Evolutionary conservation across 2,888 invertebrate genomes (phyloP), one percentile per base, ranked within the genome.

Genomic region (Lasioglossum zephyrum): DNA sequence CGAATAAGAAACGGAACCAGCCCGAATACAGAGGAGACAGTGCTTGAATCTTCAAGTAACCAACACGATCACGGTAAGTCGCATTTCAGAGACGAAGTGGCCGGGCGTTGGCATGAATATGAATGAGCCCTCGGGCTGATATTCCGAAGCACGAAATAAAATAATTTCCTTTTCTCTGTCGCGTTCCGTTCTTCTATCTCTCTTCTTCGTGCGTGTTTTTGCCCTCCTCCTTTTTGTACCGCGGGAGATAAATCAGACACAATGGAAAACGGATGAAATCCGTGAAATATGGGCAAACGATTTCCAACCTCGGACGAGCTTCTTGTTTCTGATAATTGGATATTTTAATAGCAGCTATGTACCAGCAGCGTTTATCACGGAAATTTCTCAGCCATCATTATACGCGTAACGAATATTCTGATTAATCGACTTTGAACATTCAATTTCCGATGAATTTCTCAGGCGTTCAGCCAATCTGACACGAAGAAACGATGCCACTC

Each of bases 31-130:
- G 44, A 83, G 84, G 76, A 85, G 85, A 79, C 75, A 39, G 69
- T 83, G 83, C 70, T 87, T 82, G 90, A 90, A 91, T 91, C 91
- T 89, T 86, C 86, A 86, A 88, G 88, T 82, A 89, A 90, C 87
- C 85, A 87, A 88, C 89, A 79, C 85, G 86, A 89, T 87, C 87
- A 85, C 74, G 87, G 83, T 75, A 79, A 81, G 87, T 85, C 87
- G 85, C 89, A 85, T 89, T 89, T 89, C 78, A 89, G 89, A 92
- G 93, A 93, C 92, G 90, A 92, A 94, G 92, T 92, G 89, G 91
- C 85, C 82, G 89, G 81, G 81, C 89, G 87, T 84, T 84, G 89
- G 83, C 90, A 93, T 94, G 93, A 93, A 94, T 94, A 94, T 94
- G 93, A 94, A 94, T 93, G 92, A 94, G 88, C 63, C 82, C 78